Conservation (phyloP, 2,113 vertebrate species). For the Forbesichthys papilliferus region DNA sequence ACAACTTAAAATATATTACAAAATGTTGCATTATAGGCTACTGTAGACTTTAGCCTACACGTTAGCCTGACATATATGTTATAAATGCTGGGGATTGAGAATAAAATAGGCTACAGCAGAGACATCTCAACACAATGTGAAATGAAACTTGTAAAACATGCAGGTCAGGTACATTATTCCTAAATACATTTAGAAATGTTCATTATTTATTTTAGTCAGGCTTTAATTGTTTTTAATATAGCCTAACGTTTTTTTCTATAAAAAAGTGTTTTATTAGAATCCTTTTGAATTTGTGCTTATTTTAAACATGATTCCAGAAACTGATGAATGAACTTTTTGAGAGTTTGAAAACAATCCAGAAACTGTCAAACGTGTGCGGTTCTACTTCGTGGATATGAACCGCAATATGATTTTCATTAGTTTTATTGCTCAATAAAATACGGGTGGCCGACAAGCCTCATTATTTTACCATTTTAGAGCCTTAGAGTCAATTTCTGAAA, state of each 20-base stretch:
- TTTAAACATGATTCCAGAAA: constrained; percentile 11
- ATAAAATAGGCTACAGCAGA: no score
- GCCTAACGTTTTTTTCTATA: not conserved
- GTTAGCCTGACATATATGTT: no score
- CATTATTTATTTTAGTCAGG: not conserved
- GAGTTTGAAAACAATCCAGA: constrained; percentile 53
- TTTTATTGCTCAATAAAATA: constrained; percentile 75
- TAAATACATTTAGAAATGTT: not conserved
- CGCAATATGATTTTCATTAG: constrained; percentile 78
- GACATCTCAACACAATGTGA: no score
- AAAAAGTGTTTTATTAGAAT: not conserved
- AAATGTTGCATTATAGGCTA: no score
- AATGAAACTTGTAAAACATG: no score
- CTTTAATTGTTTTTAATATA: not conserved
- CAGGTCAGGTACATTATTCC: no score
- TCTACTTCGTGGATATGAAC: constrained; percentile 52
- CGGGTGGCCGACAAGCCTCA: constrained; percentile 75
- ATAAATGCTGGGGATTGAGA: no score
- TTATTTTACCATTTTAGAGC: constrained; percentile 57
- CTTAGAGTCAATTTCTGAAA: constrained; percentile 60
- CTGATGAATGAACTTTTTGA: constrained; percentile 47
- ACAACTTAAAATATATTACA: no score
- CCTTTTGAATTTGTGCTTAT: not conserved
- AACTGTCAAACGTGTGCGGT: constrained; percentile 41
- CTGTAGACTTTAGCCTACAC: no score